A percentile compares a stretch with the other conserved stretches of the same genome.
Evolutionary conservation across 1,140 invertebrate genomes (phyloP).

Genomic region (Ephestia elutella): DNA sequence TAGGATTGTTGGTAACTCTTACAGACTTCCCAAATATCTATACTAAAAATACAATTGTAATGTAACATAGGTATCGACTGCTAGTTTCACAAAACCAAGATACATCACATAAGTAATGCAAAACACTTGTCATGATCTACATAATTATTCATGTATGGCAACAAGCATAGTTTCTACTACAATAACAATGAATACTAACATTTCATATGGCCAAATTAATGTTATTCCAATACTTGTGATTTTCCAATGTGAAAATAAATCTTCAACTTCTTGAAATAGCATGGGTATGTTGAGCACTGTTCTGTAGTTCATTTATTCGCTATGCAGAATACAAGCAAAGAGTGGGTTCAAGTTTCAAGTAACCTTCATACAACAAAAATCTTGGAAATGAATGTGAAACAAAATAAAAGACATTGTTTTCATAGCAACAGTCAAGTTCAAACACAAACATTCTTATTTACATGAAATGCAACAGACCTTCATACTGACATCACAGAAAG

Average conservation of each 20-base stretch:
- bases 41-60: too few species aligned
- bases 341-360: conserved; percentile 3
- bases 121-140: background rate
- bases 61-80: too few species aligned
- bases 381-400: background rate
- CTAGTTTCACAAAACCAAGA: background rate
- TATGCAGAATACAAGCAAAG: conserved; percentile 9
- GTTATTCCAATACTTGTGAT: conserved; percentile 22
- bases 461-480: background rate
- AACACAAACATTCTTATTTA: background rate
- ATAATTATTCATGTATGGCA: background rate
- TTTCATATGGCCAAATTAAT: conserved; percentile 26
- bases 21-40: too few species aligned
- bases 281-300: conserved; percentile 22
- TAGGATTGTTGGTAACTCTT: too few species aligned
- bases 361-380: background rate
- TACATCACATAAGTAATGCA: background rate
- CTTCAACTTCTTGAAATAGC: conserved; percentile 24
- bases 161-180: background rate
- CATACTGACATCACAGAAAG: conserved; percentile 3
- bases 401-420: background rate
- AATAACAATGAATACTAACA: conserved; percentile 25
- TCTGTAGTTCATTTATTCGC: conserved; percentile 22
- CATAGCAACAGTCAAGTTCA: conserved; percentile 1
- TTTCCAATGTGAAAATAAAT: conserved; percentile 21